Conservation (phyloP, 2,888 invertebrate genomes). For the Dugesia japonica region DNA sequence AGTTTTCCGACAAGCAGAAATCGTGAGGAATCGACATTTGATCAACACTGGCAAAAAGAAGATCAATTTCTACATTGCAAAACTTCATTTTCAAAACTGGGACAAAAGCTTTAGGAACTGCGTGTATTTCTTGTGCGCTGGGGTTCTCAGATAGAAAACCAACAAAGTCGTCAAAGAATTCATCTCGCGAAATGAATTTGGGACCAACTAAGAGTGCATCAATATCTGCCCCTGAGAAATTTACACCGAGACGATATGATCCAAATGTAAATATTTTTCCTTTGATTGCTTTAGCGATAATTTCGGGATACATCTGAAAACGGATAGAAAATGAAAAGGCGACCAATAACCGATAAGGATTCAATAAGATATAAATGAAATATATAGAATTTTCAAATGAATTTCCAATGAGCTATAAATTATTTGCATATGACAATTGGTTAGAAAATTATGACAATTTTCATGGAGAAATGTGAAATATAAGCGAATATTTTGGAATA, state of each 20-base stretch:
- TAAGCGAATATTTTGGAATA: too few relatives aligned
- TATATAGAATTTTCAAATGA: too few relatives aligned
- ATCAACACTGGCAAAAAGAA: slow-evolving; percentile 81
- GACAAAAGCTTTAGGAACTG: slow-evolving; percentile 94
- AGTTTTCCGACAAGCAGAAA: slow-evolving; percentile 72
- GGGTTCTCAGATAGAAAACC: slow-evolving; percentile 69
- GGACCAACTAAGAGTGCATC: slow-evolving; percentile 95
- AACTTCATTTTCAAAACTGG: slow-evolving; percentile 98
- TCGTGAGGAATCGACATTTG: slow-evolving; percentile 83
- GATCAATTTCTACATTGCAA: slow-evolving; percentile 70
- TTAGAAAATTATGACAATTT: too few relatives aligned
- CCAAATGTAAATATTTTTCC: slow-evolving; percentile 99
- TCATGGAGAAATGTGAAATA: too few relatives aligned
- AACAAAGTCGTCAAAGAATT: slow-evolving; percentile 87
- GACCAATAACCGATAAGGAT: too few relatives aligned
- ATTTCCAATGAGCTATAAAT: too few relatives aligned
- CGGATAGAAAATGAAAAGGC: too few relatives aligned
- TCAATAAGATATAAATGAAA: too few relatives aligned
- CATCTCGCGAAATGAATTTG: slow-evolving; percentile 73
- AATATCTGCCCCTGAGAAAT: slow-evolving; percentile 77
- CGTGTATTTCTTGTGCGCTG: slow-evolving; percentile 54
- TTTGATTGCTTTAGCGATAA: slow-evolving; percentile 50
- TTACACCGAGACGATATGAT: slow-evolving; percentile 74
- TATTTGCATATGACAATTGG: too few relatives aligned
- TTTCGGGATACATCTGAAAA: slow-evolving; percentile 23